A percentile compares a stretch with the other conserved stretches of the same genome.
Conservation (phyloP, 2,888 invertebrate species). For the Leptinotarsa tumamoca region DNA sequence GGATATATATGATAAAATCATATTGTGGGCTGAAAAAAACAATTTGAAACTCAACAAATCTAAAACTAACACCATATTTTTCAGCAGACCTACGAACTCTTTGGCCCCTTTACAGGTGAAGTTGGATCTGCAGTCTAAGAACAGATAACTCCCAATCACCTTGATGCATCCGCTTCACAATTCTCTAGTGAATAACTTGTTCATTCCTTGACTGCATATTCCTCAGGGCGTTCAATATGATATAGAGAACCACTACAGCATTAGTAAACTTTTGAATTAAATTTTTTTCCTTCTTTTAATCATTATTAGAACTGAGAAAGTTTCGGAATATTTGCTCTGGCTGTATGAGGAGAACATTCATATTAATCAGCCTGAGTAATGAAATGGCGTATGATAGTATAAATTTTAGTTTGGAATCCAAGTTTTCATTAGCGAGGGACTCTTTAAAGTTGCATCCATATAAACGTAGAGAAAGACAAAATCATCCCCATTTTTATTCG, state of each 20-base stretch:
- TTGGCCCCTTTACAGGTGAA: too few relatives aligned
- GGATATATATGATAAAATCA: too few relatives aligned
- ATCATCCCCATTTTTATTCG: too few relatives aligned
- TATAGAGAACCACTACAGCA: background rate
- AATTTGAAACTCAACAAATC: too few relatives aligned
- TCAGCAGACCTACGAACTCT: too few relatives aligned
- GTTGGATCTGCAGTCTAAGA: too few relatives aligned
- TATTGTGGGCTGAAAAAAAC: too few relatives aligned
- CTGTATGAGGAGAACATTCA: conserved; percentile 32
- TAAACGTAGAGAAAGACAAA: too few relatives aligned
- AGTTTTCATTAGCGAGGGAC: conserved; percentile 26
- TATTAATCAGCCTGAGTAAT: conserved; percentile 25
- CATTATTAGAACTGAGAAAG: conserved; percentile 31
- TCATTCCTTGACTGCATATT: background rate
- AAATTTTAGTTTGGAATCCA: conserved; percentile 34
- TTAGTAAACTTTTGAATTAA: background rate
- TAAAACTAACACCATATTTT: too few relatives aligned
- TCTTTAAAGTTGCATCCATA: background rate
- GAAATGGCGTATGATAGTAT: conserved; percentile 29
- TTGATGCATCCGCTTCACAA: background rate
- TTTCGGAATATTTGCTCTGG: conserved; percentile 34
- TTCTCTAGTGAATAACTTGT: background rate
- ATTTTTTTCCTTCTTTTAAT: background rate
- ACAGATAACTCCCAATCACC: too few relatives aligned
- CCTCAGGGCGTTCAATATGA: background rate